Evolutionary conservation across 2,797 vertebrate genomes (phyloP), one percentile per base, ranked within the genome.

Genomic region (Chloroceryle amazona): DNA sequence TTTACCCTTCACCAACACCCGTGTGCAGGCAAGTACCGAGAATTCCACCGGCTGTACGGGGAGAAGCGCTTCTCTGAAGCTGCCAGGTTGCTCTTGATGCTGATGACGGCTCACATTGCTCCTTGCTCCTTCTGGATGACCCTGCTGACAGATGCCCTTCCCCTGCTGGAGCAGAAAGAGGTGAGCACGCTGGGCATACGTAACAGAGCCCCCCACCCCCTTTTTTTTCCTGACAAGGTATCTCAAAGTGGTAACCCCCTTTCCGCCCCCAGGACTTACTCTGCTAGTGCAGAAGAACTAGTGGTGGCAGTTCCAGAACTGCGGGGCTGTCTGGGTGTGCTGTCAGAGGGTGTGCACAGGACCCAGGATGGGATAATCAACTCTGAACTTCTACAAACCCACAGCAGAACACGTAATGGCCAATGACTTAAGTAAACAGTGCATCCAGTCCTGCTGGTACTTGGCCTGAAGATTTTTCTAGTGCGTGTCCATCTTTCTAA

Each of bases 61-160:
- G 99, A 99, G 92, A 98, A 99, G 91, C 97, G 95, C 19, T 99
- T 99, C 90, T 63, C 83, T 0, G 99, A 99, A 31, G 99, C 99
- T 0, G 99, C 99, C 1, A 98, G 97, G 92, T 98, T 99, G 72
- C 98, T 99, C 33, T 98, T 99, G 82, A 99, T 99, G 20, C 98
- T 99, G 91, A 99, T 99, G 99, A 99, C 98, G 0, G 99, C 99
- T 20, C 99, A 99, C 97, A 99, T 99, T 5, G 99, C 99, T 22
- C 99, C 99, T 1, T 98, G 97, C 28, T 99, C 98, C 96, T 99
- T 99, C 98, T 99, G 99, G 99, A 99, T 99, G 99, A 99, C 99
- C 4, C 98, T 99, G 88, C 98, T 99, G 81, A 99, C 98, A 0
- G 99, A 99, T 0, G 99, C 99, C 5, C 98, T 99, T 70, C 99